A percentile compares a stretch with the other conserved stretches of the same genome.
Conservation (phyloP, 2,113 vertebrate species). For the Maccullochella peelii region DNA sequence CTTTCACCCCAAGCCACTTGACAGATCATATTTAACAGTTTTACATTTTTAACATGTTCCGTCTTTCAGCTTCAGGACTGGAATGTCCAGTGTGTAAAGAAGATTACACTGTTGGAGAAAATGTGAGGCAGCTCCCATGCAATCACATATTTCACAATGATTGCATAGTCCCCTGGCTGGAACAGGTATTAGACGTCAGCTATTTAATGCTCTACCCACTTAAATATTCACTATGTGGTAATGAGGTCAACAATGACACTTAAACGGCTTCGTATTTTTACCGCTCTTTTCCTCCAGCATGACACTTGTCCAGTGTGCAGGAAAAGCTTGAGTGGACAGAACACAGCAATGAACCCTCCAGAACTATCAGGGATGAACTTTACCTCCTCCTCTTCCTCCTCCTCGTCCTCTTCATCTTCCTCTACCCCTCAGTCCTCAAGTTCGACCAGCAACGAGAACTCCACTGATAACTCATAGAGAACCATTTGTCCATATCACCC, state of each 20-base stretch:
- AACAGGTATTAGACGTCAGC: slow-evolving; percentile 87
- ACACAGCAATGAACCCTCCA: slow-evolving; percentile 97
- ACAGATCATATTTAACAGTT: neutral
- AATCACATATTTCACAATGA: slow-evolving; percentile 98
- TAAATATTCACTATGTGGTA: neutral
- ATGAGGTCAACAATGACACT: neutral
- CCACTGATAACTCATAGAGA: slow-evolving; percentile 91
- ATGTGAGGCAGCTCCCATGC: slow-evolving; percentile 94
- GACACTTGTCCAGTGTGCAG: slow-evolving; percentile 99
- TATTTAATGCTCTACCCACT: neutral
- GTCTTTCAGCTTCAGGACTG: slow-evolving; percentile 89
- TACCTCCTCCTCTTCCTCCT: slow-evolving; percentile 89
- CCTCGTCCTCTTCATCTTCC: slow-evolving; percentile 84
- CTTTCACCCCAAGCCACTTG: neutral
- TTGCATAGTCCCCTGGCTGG: slow-evolving; percentile 98
- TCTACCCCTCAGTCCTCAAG: slow-evolving; percentile 86
- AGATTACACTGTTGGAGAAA: slow-evolving; percentile 93
- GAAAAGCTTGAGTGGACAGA: slow-evolving; percentile 97
- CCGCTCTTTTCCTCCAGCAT: slow-evolving; percentile 84
- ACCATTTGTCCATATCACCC: slow-evolving; percentile 30
- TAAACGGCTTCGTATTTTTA: slow-evolving; percentile 5
- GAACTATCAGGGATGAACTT: slow-evolving; percentile 95
- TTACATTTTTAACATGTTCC: neutral
- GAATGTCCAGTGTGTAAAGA: slow-evolving; percentile 99
- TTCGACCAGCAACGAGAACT: slow-evolving; percentile 93